Conservation (phyloP, 2,113 vertebrate species). For the Catharus minimus region DNA sequence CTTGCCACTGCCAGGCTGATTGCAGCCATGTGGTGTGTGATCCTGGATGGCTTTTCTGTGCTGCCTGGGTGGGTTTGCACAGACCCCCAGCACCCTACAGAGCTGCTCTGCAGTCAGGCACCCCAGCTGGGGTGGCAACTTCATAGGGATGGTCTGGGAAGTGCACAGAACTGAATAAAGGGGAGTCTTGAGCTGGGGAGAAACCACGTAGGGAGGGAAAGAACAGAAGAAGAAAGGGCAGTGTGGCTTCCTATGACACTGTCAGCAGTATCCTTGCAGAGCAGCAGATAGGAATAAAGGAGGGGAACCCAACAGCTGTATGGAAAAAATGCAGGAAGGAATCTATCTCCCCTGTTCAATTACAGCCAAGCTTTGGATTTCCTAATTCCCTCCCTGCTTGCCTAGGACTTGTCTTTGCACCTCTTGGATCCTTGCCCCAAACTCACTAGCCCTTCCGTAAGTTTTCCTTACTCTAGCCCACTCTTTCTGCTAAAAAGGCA, state of each 20-base stretch:
- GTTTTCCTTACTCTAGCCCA: not conserved
- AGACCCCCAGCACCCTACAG: rapidly evolving
- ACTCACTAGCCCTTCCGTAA: rapidly evolving
- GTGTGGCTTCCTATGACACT: not conserved
- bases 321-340: not conserved
- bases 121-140: not conserved
- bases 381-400: not conserved
- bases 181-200: not conserved
- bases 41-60: not conserved
- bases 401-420: not conserved
- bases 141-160: rapidly evolving
- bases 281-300: not conserved
- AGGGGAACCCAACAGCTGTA: not conserved
- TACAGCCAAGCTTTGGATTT: not conserved
- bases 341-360: not conserved
- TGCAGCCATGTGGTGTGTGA: rapidly evolving
- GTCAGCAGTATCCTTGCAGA: not conserved
- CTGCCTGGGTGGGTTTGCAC: not conserved
- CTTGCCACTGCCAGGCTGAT: not conserved
- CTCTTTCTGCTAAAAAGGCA: not conserved
- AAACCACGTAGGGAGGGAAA: not conserved
- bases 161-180: rapidly evolving
- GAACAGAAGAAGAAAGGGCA: not conserved
- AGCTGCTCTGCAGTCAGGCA: not conserved
- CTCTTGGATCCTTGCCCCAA: not conserved